Conservation (phyloP, 2,888 invertebrate genomes). For the Leucania comma region DNA sequence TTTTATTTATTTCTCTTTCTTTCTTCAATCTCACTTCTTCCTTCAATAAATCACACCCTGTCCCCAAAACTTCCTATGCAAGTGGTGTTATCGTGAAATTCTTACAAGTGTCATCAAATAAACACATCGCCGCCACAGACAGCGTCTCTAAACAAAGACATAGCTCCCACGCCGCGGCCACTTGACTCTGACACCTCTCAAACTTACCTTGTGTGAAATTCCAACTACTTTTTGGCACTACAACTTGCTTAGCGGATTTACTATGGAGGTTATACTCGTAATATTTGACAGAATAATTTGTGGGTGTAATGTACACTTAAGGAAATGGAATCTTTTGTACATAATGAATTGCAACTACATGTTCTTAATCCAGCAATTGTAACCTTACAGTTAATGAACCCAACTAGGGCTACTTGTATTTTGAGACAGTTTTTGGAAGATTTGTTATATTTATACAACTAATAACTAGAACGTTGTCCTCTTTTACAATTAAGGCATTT, state of each 20-base stretch:
- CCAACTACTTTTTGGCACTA: constrained; percentile 62
- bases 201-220: constrained; percentile 75
- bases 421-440: no score
- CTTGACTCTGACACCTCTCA: constrained; percentile 78
- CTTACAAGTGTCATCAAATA: constrained; percentile 72
- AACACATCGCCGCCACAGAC: constrained; percentile 71
- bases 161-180: constrained; percentile 80
- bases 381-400: no score
- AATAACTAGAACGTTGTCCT: no score
- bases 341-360: no score
- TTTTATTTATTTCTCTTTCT: no score
- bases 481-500: no score
- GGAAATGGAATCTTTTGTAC: not conserved
- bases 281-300: constrained; percentile 26
- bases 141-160: constrained; percentile 76
- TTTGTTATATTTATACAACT: no score
- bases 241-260: constrained; percentile 40
- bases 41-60: constrained; percentile 3
- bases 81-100: constrained; percentile 62
- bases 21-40: no score
- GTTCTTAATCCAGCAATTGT: no score
- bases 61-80: constrained; percentile 8
- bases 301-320: constrained; percentile 1
- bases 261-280: constrained; percentile 32
- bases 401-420: no score